Percentiles rank a stretch among this genome's conserved stretches.
phyloP scores from a whole-genome alignment of 2,113 vertebrate genomes.

The Sakesphorus luctuosus region DNA sequence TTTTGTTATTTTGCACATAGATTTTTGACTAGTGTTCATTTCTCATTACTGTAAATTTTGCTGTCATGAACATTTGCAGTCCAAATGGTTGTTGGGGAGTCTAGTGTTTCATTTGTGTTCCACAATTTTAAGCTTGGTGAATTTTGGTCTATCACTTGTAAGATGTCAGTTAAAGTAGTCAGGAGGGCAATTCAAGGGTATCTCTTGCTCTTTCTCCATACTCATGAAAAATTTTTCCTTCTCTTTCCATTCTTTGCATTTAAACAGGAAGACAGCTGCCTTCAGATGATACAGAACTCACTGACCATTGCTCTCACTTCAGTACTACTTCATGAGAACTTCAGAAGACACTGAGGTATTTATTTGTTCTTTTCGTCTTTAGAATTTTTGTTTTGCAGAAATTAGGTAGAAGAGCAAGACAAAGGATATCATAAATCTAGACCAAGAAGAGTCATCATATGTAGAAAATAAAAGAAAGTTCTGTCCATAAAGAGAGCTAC shows the following conservation, averaged over 20 bases:
- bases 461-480: neutral
- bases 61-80: neutral
- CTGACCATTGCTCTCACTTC: neutral
- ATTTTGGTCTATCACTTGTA: neutral
- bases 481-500: neutral
- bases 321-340: conserved; percentile 44
- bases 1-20: neutral
- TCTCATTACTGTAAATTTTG: neutral
- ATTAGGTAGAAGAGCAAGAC: neutral
- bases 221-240: neutral
- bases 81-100: neutral
- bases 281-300: conserved; percentile 47
- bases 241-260: neutral
- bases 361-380: conserved; percentile 8
- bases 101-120: neutral
- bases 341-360: conserved; percentile 55
- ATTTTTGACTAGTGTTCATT: neutral
- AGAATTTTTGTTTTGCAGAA: neutral
- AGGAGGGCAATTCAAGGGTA: neutral
- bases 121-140: neutral
- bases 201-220: neutral
- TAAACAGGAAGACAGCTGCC: conserved; percentile 28
- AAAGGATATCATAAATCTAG: neutral
- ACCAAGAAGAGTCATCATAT: neutral
- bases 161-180: neutral